Percentiles rank a stretch among this genome's conserved stretches.
Conservation (phyloP, 1,140 invertebrate genomes). For the Chrysopa pallens region DNA sequence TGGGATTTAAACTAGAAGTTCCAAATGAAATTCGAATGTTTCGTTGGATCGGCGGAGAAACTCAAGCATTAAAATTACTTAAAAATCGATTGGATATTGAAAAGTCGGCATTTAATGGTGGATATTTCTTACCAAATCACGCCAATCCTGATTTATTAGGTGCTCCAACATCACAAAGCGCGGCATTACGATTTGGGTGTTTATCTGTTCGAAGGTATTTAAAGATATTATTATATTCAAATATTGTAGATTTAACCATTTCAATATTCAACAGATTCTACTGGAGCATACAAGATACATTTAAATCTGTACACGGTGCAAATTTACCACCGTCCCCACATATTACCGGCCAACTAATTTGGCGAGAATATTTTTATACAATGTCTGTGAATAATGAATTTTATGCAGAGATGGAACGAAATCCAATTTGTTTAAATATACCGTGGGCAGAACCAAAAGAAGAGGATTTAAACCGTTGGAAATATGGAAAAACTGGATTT, state of each 20-base stretch:
- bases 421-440: constrained; percentile 55
- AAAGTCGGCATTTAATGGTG: constrained; percentile 31
- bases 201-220: constrained; percentile 37
- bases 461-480: constrained; percentile 40
- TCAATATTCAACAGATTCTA: constrained; percentile 28
- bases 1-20: constrained; percentile 31
- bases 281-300: constrained; percentile 41
- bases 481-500: constrained; percentile 49
- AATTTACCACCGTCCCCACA: constrained; percentile 21
- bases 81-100: constrained; percentile 32
- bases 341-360: constrained; percentile 48
- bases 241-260: constrained; percentile 2
- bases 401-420: constrained; percentile 49
- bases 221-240: neutral
- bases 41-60: constrained; percentile 46
- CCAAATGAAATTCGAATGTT: constrained; percentile 24
- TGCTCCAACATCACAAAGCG: constrained; percentile 45
- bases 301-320: constrained; percentile 30
- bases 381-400: constrained; percentile 46
- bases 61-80: constrained; percentile 35
- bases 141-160: constrained; percentile 45
- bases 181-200: constrained; percentile 45
- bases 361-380: constrained; percentile 65
- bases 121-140: constrained; percentile 38
- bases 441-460: constrained; percentile 39